These are phyloP conservation scores for Trichacis sp. DNA, from an alignment of 2,888 invertebrate genomes.

Conservation along the genomic window DNA sequence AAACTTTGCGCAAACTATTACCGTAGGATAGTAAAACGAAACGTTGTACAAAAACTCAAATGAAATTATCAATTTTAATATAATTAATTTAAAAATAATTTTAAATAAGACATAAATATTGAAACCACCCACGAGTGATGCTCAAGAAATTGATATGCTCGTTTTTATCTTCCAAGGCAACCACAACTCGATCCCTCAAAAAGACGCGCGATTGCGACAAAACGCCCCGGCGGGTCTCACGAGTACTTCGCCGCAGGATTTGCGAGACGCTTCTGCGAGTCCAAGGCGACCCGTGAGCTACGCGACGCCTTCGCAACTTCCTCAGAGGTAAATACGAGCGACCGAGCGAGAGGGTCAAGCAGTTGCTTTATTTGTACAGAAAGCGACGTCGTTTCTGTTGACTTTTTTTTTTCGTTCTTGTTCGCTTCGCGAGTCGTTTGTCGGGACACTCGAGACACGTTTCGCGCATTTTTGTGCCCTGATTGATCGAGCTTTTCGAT, in stretches of 20 bases:
- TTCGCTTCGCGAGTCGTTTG: too few relatives aligned
- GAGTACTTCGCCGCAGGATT: conserved; percentile 61
- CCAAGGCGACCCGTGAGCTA: conserved; percentile 62
- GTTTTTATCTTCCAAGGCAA: conserved; percentile 33
- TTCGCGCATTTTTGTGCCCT: neutral
- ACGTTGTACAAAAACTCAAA: too few relatives aligned
- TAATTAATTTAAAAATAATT: too few relatives aligned
- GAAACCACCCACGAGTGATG: neutral
- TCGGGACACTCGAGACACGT: too few relatives aligned
- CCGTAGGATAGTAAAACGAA: too few relatives aligned
- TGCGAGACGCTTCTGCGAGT: conserved; percentile 57
- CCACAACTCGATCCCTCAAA: conserved; percentile 63
- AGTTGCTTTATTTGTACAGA: conserved; percentile 3
- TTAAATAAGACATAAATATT: too few relatives aligned
- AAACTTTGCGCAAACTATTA: too few relatives aligned
- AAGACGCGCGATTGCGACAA: conserved; percentile 73
- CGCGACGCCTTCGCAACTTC: conserved; percentile 64
- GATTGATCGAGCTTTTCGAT: conserved; percentile 29
- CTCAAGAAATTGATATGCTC: neutral
- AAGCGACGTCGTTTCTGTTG: neutral
- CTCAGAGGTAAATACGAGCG: conserved; percentile 66
- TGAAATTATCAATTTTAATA: too few relatives aligned
- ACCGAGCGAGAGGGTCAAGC: too few relatives aligned
- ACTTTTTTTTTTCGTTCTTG: too few relatives aligned
- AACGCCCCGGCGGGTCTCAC: conserved; percentile 62